Base-by-base conservation (phyloP, 2,113 vertebrate species). In the Mystacornis crossleyi region DNA sequence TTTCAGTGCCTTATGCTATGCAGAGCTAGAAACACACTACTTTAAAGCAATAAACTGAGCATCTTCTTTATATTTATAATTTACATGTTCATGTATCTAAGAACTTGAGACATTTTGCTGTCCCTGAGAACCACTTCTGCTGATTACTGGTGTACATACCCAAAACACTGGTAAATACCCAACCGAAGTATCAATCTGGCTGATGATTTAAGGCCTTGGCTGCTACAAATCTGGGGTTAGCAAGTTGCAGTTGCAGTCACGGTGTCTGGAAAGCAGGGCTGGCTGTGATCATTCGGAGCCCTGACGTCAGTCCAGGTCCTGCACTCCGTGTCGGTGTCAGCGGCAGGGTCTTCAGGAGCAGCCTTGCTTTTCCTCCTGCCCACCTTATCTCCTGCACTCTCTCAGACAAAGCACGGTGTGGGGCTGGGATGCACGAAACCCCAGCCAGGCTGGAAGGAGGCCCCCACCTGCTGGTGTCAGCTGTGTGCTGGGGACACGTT, bases 401-500 rank as follows among this genome's bases (percentile, higher is more conserved):
- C 77, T 9, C 38, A 65, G 65, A 33, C 9, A 62, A 21, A 24
- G 31, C 34, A 12, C 9, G 1, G 4, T 5, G 18, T 2, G n/a
- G 42, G 74, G n/a, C 23, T 80, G 19, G 70, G 64, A 19, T 34
- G 51, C 11, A 10, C 21, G n/a, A n/a, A 54, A 66, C 33, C 60
- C 10, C 17, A 75, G 10, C 5, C 24, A 51, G 50, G 33, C 50
- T 62, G 61, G 61, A 45, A 48, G 62, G 45, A 64, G 29, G 14
- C 6, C 13, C n/a, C 18, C 31, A 6, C 23, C 26, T 25, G 47
- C 79, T 2, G 9, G 5, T n/a, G 18, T 9, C 58, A 18, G 28
- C 38, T 21, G 18, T 0, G 4, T 1, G 4, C 51, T 38, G 5
- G 28, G 18, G 34, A 2, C 28, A 9, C 0, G 0, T 66, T 73